Evolutionary conservation across 2,797 vertebrate genomes (phyloP), one percentile per base, ranked within the genome.

Genomic region (Salmo trutta): DNA sequence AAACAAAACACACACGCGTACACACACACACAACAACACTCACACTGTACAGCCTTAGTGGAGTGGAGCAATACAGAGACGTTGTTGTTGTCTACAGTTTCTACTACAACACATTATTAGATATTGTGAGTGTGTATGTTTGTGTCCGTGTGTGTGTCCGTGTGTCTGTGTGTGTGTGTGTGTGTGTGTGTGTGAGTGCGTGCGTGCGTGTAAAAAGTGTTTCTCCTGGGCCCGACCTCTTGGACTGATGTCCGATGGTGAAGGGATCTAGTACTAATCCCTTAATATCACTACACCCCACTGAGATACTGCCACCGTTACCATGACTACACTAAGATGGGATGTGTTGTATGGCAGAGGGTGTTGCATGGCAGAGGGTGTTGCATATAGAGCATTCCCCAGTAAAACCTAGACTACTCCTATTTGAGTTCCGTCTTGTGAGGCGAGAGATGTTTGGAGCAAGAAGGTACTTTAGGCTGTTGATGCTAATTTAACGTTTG

Each of bases 231-330:
- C 53, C 53, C 53, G 62, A 65, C 65, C 65, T 83, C 83, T 79
- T 85, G 79, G 51, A 85, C 86, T 77, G 36, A 82, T 86, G 85
- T 89, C 87, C 85, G 84, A 89, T 89, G 84, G 53, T 41, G 84
- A 85, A 83, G 53, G 53, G 87, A 91, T 91, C 90, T 88, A 85
- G 78, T 64, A 12, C 83, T 92, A 93, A 92, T 92, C 90, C 85
- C 78, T 88, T 90, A 90, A 91, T 88, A 88, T 90, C 80, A 84
- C 87, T 83, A 54, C 77, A 76, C 83, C 86, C 84, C 79, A 85
- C 88, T 87, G 88, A 86, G 89, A 87, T 83, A 88, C 78, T 81
- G 81, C 85, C 47, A 68, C 82, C 78, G 83, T 82, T 65, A 75
- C 82, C 85, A 86, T 87, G 84, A 82, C 76, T 86, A 90, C 81